These are phyloP conservation scores for Myotis daubentonii DNA, from an alignment of 2,797 vertebrate genomes.

Conservation along the genomic window DNA sequence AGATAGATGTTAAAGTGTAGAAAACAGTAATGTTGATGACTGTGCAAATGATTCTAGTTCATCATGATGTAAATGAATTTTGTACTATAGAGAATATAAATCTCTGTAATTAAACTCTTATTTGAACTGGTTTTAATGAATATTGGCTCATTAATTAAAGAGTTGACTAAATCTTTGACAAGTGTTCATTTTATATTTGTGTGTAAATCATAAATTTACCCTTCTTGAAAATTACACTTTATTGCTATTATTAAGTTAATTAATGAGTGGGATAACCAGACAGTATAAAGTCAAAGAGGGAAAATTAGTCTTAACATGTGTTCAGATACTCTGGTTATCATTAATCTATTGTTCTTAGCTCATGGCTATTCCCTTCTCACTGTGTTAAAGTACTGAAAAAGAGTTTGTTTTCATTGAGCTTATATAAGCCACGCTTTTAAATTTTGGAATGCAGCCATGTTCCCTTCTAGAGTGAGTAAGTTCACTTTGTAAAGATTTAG, in stretches of 20 bases:
- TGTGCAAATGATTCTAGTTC: constrained; percentile 1
- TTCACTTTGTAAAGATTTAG: constrained; percentile 56
- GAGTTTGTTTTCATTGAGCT: background rate
- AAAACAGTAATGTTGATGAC: background rate
- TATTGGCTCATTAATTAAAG: constrained; percentile 24
- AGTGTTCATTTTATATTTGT: background rate
- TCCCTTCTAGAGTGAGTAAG: constrained; percentile 35
- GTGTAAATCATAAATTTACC: background rate
- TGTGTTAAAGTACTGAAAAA: background rate
- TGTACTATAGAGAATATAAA: background rate
- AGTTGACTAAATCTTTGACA: constrained; percentile 4
- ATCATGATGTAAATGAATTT: constrained; percentile 20
- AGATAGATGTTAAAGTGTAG: background rate
- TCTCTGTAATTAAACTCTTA: constrained; percentile 25
- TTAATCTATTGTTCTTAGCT: background rate
- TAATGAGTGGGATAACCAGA: background rate
- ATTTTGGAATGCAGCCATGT: background rate
- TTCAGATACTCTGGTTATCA: background rate
- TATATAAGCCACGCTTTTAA: background rate
- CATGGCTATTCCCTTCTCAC: background rate
- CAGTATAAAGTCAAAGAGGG: background rate
- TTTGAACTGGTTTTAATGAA: constrained; percentile 2
- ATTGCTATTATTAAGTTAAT: background rate
- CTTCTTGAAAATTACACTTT: background rate
- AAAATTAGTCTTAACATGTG: background rate